These are phyloP conservation scores for Lathronympha strigana DNA, from an alignment of 2,888 invertebrate species.

Conservation along the genomic window DNA sequence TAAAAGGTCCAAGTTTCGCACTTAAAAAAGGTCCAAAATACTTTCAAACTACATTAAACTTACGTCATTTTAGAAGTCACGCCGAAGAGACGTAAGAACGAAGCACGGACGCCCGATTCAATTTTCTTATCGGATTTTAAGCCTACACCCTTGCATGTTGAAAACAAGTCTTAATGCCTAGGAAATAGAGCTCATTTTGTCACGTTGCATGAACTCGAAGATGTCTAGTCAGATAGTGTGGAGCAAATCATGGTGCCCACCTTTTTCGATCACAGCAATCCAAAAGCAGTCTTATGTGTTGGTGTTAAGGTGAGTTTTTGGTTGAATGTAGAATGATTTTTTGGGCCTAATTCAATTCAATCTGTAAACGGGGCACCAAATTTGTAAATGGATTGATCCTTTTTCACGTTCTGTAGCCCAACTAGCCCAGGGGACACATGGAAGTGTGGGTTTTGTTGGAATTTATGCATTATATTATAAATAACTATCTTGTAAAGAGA, in stretches of 20 bases:
- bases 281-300: not conserved
- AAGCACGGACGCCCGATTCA: conserved; percentile 22
- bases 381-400: conserved; percentile 33
- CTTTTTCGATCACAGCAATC: not conserved
- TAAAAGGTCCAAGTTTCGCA: not conserved
- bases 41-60: not conserved
- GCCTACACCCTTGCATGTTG: too few relatives aligned
- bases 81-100: conserved; percentile 8
- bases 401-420: conserved; percentile 14
- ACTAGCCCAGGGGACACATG: not conserved
- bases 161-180: not conserved
- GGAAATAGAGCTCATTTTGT: conserved; percentile 3
- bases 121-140: conserved; percentile 34
- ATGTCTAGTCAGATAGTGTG: conserved; percentile 21
- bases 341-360: conserved; percentile 38
- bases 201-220: not conserved
- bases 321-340: not conserved
- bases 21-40: not conserved
- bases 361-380: conserved; percentile 21
- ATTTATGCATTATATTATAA: too few relatives aligned
- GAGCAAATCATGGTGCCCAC: conserved; percentile 18
- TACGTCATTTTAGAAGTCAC: not conserved
- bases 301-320: not conserved
- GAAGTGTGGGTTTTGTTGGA: not conserved
- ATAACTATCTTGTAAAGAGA: too few relatives aligned